Conservation (phyloP, 2,113 vertebrate species). For the mouse (Mus musculus) region DNA sequence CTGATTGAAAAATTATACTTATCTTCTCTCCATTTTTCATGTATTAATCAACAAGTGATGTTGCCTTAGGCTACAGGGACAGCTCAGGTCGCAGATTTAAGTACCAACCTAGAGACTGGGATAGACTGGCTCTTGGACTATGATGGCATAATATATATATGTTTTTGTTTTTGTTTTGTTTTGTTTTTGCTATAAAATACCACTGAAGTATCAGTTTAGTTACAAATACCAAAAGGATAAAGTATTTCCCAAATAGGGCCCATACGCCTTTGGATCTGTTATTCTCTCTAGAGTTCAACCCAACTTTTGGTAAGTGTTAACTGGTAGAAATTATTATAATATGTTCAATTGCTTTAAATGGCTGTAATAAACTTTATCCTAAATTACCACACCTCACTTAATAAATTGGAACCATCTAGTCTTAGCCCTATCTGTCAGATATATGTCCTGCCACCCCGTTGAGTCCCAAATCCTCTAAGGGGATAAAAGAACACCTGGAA, state of each 20-base stretch:
- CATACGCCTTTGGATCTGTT: not conserved
- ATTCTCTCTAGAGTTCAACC: slow-evolving; percentile 9
- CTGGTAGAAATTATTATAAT: slow-evolving; percentile 23
- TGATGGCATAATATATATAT: not conserved
- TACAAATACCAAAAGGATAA: slow-evolving; percentile 14
- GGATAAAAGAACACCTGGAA: not conserved
- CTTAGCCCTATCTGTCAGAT: not conserved
- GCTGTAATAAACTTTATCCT: not conserved
- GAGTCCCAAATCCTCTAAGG: not conserved
- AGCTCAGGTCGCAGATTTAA: not conserved
- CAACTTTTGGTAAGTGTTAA: slow-evolving; percentile 7
- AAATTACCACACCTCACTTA: not conserved
- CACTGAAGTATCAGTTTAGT: slow-evolving; percentile 17
- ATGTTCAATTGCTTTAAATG: slow-evolving; percentile 10
- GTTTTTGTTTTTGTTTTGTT: not conserved
- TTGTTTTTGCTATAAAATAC: not conserved
- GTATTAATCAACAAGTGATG: not conserved
- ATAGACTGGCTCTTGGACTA: not conserved
- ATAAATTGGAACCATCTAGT: not conserved
- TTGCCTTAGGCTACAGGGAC: not conserved
- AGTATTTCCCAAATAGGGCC: not conserved
- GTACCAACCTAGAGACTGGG: not conserved
- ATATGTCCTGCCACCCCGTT: not conserved
- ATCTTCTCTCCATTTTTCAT: not conserved
- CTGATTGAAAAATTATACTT: slow-evolving; percentile 16